These are phyloP conservation scores for Geodia barretti DNA, from an alignment of 37 sponge, comb jelly and placozoan genomes.

Conservation along the genomic window DNA sequence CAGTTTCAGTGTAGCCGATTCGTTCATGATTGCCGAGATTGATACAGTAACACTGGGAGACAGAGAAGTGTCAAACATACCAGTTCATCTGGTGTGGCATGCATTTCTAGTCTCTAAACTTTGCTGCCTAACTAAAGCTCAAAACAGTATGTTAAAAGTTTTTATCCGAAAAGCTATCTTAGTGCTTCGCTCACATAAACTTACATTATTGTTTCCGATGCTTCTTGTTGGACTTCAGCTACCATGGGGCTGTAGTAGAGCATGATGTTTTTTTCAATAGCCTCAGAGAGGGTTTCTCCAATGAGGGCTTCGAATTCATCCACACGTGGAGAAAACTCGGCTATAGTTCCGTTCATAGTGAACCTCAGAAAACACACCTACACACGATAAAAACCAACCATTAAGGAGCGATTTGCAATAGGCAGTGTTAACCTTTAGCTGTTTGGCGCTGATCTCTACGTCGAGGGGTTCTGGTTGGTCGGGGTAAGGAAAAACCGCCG, in stretches of 20 bases:
- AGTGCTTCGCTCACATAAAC: too few relatives aligned
- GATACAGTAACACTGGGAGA: neutral
- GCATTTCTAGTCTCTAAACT: too few relatives aligned
- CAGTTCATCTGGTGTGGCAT: too few relatives aligned
- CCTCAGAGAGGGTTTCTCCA: neutral
- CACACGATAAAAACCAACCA: too few relatives aligned
- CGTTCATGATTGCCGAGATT: neutral
- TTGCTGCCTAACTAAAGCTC: too few relatives aligned
- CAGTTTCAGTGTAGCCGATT: neutral
- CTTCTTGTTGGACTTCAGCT: neutral
- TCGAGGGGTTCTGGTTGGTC: neutral
- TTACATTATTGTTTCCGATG: neutral
- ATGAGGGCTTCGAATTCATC: neutral
- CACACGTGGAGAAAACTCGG: neutral
- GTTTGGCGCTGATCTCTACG: neutral
- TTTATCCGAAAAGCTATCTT: too few relatives aligned
- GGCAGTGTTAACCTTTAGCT: neutral
- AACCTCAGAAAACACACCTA: neutral
- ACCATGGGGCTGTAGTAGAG: neutral
- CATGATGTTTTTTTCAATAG: neutral
- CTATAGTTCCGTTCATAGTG: neutral
- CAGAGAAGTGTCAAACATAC: too few relatives aligned
- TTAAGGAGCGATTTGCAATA: too few relatives aligned
- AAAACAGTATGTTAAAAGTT: too few relatives aligned
- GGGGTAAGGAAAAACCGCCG: too few relatives aligned